These are phyloP conservation scores for Gymnoscopelus microlampas DNA, from an alignment of 2,797 vertebrate genomes.

Conservation along the genomic window DNA sequence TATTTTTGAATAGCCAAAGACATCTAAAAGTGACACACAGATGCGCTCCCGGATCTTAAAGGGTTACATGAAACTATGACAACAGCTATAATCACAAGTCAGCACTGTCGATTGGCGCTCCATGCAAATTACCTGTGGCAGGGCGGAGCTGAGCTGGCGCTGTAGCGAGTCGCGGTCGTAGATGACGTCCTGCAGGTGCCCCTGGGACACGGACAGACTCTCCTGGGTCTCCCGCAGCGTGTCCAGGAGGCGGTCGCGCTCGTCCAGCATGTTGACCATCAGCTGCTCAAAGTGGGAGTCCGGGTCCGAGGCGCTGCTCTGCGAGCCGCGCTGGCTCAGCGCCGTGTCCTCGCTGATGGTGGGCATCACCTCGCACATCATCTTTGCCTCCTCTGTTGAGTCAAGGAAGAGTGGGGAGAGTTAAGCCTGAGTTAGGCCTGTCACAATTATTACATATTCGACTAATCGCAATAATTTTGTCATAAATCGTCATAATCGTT, in stretches of 20 bases:
- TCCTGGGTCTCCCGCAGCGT: constrained; percentile 97
- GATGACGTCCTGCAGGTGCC: constrained; percentile 96
- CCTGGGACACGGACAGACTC: constrained; percentile 93
- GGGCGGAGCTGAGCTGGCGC: constrained; percentile 95
- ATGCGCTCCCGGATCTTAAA: no score
- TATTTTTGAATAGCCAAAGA: no score
- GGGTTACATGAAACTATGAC: no score
- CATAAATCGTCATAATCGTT: no score
- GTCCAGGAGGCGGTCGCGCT: constrained; percentile 95
- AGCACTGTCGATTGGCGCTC: no score
- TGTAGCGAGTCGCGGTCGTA: constrained; percentile 97
- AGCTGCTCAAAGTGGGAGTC: constrained; percentile 99
- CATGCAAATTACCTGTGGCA: constrained; percentile 78
- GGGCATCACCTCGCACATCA: constrained; percentile 96
- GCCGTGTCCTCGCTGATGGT: constrained; percentile 98
- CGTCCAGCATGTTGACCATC: constrained; percentile 99
- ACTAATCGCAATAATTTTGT: no score
- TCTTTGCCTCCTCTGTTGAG: constrained; percentile 75
- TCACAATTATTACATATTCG: no score
- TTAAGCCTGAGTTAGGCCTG: no score
- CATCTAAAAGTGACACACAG: no score
- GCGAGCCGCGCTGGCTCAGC: constrained; percentile 95
- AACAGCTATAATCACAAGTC: no score
- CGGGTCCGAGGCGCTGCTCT: constrained; percentile 95
- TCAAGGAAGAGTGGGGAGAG: neutral